phyloP scores from a whole-genome alignment of 2,797 vertebrate genomes.

The Morelia viridis region DNA sequence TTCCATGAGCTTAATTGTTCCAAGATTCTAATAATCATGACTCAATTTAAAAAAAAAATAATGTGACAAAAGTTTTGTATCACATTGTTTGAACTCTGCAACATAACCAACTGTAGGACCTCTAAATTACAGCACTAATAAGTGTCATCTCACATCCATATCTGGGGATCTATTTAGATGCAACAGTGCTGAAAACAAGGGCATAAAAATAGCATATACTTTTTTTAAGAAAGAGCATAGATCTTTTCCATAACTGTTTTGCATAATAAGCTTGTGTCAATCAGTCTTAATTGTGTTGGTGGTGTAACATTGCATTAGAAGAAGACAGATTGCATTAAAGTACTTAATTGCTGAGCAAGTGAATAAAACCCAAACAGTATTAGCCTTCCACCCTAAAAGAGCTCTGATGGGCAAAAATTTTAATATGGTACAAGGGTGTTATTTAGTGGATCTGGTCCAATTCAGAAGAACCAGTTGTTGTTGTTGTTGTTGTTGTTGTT shows the following conservation, averaged over 20 bases:
- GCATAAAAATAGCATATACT: not conserved
- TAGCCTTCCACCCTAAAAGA: not conserved
- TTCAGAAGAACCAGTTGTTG: too few relatives aligned
- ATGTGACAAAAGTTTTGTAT: not conserved
- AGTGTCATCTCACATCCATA: not conserved
- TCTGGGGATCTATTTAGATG: not conserved
- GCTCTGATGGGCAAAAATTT: not conserved
- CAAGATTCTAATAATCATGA: not conserved
- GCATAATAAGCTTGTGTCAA: not conserved
- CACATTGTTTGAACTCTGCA: not conserved
- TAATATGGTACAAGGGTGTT: too few relatives aligned
- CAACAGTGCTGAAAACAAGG: not conserved
- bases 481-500: too few relatives aligned
- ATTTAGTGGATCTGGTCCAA: too few relatives aligned
- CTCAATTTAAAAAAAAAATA: not conserved
- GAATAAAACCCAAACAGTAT: not conserved
- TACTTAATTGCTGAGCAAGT: not conserved
- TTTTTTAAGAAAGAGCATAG: not conserved
- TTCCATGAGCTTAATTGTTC: not conserved
- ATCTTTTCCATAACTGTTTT: not conserved
- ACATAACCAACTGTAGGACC: not conserved
- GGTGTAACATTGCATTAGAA: not conserved
- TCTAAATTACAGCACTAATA: not conserved
- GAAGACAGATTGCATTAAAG: not conserved
- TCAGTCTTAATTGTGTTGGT: not conserved